Conservation (phyloP, 2,113 vertebrate species). For the Balaenoptera acutorostrata region DNA sequence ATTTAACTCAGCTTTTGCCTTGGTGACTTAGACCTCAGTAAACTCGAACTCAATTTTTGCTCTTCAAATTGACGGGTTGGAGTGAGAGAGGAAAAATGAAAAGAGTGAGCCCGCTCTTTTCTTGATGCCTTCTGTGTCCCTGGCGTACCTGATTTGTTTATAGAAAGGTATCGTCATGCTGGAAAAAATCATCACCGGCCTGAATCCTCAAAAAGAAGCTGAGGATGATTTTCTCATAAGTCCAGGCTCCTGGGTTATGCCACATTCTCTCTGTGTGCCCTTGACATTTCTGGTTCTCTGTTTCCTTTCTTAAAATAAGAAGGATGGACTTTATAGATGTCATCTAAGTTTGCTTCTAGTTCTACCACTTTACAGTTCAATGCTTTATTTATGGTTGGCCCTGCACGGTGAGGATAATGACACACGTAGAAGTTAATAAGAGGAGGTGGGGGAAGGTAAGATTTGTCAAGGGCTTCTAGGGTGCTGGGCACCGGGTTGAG, state of each 20-base stretch:
- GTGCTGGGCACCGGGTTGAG: not conserved
- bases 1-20: not conserved
- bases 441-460: not conserved
- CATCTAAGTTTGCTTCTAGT: not conserved
- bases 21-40: not conserved
- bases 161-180: not conserved
- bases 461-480: not conserved
- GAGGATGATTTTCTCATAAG: not conserved
- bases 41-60: not conserved
- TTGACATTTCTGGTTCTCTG: not conserved
- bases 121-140: not conserved
- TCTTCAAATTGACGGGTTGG: not conserved
- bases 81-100: not conserved
- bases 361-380: not conserved
- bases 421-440: not conserved
- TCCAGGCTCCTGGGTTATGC: not conserved
- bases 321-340: not conserved
- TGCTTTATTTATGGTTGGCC: not conserved
- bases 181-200: not conserved
- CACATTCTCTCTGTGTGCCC: not conserved
- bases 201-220: not conserved
- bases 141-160: not conserved
- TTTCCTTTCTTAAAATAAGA: not conserved
- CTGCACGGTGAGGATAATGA: not conserved
- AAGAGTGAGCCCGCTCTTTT: not conserved